Evolutionary conservation across 2,888 invertebrate genomes (phyloP).

Genomic region (Metalampra italica): DNA sequence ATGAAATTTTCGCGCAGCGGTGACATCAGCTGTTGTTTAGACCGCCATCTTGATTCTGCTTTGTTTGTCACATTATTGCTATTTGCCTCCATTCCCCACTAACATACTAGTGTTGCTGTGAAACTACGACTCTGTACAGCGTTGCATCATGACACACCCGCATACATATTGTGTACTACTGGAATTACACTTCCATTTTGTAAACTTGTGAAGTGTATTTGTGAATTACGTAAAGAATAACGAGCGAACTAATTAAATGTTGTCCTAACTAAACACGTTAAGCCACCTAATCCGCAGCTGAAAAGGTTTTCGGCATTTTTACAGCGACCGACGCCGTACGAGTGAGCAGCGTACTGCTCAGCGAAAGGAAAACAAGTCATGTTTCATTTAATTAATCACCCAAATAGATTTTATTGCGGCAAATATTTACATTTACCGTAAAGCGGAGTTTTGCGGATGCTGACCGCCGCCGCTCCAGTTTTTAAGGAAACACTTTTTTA

Average conservation of each 20-base stretch:
- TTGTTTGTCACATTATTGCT: neutral
- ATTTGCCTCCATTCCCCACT: neutral
- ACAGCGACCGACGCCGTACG: conserved; percentile 8
- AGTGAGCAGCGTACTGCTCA: conserved; percentile 14
- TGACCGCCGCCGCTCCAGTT: conserved; percentile 29
- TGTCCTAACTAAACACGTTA: conserved; percentile 27
- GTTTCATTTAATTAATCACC: conserved; percentile 57
- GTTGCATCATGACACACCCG: too few species aligned
- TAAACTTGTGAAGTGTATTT: too few species aligned
- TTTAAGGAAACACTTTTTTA: conserved; percentile 20
- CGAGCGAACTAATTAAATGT: conserved; percentile 21
- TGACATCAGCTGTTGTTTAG: conserved; percentile 44
- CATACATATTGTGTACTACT: too few species aligned
- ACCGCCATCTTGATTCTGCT: conserved; percentile 23
- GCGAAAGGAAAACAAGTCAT: conserved; percentile 40
- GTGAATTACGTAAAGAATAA: conserved; percentile 12
- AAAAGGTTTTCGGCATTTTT: conserved; percentile 27
- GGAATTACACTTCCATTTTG: too few species aligned
- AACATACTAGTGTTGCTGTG: neutral
- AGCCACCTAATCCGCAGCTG: conserved; percentile 24
- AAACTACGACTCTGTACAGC: neutral
- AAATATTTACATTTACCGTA: conserved; percentile 60
- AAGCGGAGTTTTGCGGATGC: conserved; percentile 37
- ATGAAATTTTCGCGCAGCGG: conserved; percentile 37
- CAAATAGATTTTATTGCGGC: conserved; percentile 64